These are phyloP conservation scores for Pavo muticus DNA, from an alignment of 2,113 vertebrate species.

Conservation along the genomic window DNA sequence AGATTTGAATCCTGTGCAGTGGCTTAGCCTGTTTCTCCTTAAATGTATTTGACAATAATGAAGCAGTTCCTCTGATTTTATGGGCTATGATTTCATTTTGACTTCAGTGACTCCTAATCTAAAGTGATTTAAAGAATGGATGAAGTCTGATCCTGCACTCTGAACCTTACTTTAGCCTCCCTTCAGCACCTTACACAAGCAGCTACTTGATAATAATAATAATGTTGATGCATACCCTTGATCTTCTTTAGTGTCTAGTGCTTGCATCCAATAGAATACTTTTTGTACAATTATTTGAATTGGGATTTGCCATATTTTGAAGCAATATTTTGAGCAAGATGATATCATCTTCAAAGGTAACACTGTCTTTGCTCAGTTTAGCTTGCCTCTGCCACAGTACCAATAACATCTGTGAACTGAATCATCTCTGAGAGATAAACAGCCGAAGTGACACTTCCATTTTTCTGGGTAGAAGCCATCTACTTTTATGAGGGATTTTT, in stretches of 20 bases:
- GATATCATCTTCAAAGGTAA: neutral
- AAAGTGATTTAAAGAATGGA: neutral
- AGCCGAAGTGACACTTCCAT: neutral
- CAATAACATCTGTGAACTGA: neutral
- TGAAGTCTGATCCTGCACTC: neutral
- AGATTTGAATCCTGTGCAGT: neutral
- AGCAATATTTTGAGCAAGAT: neutral
- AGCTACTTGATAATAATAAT: neutral
- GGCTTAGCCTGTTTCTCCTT: neutral
- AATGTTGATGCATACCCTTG: neutral
- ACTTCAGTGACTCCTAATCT: neutral
- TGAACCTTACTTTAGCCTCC: neutral
- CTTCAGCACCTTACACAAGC: neutral
- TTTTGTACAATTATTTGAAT: neutral
- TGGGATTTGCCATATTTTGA: neutral
- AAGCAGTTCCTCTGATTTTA: neutral
- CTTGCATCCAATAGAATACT: neutral
- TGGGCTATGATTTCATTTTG: neutral
- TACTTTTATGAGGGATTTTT: neutral
- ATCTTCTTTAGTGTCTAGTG: neutral
- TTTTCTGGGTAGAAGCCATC: neutral
- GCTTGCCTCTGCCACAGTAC: neutral
- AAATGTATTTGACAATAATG: neutral
- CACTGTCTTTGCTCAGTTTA: neutral
- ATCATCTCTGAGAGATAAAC: neutral